phyloP scores from a whole-genome alignment of 2,113 vertebrate species.

The Microtus richardsoni region DNA sequence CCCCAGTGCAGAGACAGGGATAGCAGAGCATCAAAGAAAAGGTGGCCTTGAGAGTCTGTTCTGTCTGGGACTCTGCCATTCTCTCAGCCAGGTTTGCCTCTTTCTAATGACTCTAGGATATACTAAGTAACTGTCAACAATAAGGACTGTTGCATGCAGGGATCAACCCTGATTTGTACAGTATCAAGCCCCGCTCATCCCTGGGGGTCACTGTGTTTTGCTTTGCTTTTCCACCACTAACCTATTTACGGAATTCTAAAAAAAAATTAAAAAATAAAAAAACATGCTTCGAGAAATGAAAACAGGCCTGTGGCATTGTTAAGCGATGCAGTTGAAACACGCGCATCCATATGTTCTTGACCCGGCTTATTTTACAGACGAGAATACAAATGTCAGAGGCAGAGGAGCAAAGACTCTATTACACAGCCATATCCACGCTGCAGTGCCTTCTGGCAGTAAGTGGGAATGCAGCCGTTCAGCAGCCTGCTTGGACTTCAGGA shows the following conservation, averaged over 20 bases:
- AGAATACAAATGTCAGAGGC: constrained; percentile 6
- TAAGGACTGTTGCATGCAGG: background rate
- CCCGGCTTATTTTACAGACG: background rate
- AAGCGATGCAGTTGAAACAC: background rate
- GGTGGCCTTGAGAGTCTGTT: too few species aligned
- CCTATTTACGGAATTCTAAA: background rate
- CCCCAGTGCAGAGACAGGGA: background rate
- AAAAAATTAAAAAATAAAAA: background rate
- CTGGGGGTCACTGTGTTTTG: background rate
- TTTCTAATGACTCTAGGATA: background rate
- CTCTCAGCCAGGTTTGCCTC: background rate
- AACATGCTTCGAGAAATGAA: background rate
- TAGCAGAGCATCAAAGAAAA: background rate
- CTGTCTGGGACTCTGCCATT: background rate
- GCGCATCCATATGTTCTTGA: background rate
- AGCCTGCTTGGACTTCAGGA: background rate
- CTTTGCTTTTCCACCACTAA: background rate
- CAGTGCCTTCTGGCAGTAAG: background rate
- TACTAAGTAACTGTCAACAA: background rate
- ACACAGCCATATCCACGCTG: background rate
- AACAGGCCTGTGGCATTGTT: background rate
- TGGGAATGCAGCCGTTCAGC: background rate
- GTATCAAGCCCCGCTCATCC: background rate
- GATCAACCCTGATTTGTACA: background rate
- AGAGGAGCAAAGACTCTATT: background rate